Base-by-base conservation (phyloP, 2,888 invertebrate species). In the Chymomyza fuscimana region DNA sequence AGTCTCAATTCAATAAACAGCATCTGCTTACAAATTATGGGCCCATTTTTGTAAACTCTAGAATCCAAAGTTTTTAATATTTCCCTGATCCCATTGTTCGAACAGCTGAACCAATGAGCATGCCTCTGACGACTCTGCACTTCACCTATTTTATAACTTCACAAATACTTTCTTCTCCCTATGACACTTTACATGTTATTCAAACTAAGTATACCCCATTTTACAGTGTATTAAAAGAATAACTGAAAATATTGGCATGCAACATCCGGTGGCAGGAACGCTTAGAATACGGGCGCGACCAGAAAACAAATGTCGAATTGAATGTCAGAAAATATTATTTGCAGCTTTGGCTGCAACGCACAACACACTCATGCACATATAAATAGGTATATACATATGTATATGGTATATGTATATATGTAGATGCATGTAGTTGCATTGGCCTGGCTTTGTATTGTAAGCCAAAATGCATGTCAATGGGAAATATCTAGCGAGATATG, bases 301-400 rank as follows among this genome's bases (percentile, higher is more conserved):
- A 72, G 73, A 85, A 74, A 83, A 85, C 87, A 85, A 83, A 87
- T 87, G 87, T 85, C 86, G 83, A 83, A 80, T 87, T 80, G 87
- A 87, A 83, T 87, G 83, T 85, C 83, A 76, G 81, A 82, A 46
- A 46, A 82, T 85, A 87, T 85, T 83, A 79, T 82, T 82, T 82
- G 73, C 56, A 71, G 68, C 74, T 58, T 58, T 58, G 58, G 58
- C 25, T 58, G 22, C 58, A 15, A 19, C 58, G 10, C 52, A 16
- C 52, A 15, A 54, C 16, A 25, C 25, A 46, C 10, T 36, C 9
- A 46, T 12, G 6, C 40, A 12, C 40, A 46, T 12, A 46, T 12
- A 12, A 4, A 12, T 3, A 46, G 40, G 40, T 46, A 46, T 32
- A 32, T 32, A 32, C 9, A 9, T 64, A 69, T 63, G 70, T 74